These are phyloP conservation scores for Clarias macrocephalus DNA, from an alignment of 2,113 vertebrate genomes.

Conservation along the genomic window DNA sequence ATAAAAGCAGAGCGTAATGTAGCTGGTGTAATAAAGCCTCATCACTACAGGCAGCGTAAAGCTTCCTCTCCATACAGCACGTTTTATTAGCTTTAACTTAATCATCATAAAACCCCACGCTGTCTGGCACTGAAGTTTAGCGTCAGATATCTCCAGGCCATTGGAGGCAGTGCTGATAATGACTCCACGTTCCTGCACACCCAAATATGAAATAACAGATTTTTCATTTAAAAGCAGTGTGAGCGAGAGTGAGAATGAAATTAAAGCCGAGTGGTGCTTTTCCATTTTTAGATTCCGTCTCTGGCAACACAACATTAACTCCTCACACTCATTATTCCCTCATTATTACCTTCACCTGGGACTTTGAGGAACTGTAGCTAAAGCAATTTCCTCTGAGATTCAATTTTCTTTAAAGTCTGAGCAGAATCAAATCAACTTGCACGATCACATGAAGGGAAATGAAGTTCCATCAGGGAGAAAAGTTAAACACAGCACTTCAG, in stretches of 20 bases:
- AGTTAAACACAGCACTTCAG: neutral
- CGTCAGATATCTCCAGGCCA: neutral
- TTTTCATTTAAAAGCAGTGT: neutral
- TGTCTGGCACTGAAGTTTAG: neutral
- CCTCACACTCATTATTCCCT: neutral
- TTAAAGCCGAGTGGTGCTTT: neutral
- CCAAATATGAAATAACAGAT: neutral
- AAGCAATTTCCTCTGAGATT: neutral
- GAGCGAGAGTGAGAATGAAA: neutral
- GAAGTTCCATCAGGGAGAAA: neutral
- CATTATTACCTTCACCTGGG: conserved; percentile 8
- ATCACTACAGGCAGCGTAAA: neutral
- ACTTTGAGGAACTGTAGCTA: neutral
- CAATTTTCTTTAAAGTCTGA: neutral
- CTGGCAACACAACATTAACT: conserved; percentile 3
- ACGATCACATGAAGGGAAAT: neutral
- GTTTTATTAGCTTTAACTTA: neutral
- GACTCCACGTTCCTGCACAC: neutral
- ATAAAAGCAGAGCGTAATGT: neutral
- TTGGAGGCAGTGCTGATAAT: neutral
- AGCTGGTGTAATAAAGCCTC: neutral
- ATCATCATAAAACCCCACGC: neutral
- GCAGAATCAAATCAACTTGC: too few species aligned
- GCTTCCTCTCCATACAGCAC: neutral
- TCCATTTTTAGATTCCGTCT: conserved; percentile 16